Percentiles rank a stretch among this genome's conserved stretches.
These are phyloP conservation scores for Zelostemma sp. DNA, from an alignment of 1,140 invertebrate species.

Conservation along the genomic window DNA sequence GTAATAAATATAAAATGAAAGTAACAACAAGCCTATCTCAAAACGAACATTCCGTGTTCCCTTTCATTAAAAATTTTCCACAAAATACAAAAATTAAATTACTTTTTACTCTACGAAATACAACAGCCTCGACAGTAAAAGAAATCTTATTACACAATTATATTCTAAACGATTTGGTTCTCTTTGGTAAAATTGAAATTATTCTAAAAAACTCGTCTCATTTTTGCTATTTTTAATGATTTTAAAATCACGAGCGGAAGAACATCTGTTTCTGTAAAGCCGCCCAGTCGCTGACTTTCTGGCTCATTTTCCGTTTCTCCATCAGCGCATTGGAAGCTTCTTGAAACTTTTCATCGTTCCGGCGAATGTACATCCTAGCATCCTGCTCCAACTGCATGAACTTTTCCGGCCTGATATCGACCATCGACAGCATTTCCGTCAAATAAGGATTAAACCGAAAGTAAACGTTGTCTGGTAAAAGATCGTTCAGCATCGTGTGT, in stretches of 20 bases:
- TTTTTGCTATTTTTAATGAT: background rate
- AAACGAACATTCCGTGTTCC: no score
- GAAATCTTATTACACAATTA: no score
- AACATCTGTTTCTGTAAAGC: slow-evolving; percentile 56
- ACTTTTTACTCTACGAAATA: no score
- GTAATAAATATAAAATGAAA: no score
- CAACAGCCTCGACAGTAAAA: no score
- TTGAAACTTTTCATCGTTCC: slow-evolving; percentile 83
- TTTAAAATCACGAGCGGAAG: slow-evolving; percentile 7
- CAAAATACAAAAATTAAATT: no score
- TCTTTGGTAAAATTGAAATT: no score
- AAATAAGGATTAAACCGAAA: slow-evolving; percentile 93
- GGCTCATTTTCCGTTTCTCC: slow-evolving; percentile 60
- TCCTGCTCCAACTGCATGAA: slow-evolving; percentile 75
- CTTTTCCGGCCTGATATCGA: slow-evolving; percentile 83
- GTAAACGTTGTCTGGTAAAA: slow-evolving; percentile 84
- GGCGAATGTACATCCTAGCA: slow-evolving; percentile 80
- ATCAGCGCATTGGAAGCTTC: slow-evolving; percentile 70
- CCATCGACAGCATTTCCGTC: slow-evolving; percentile 84
- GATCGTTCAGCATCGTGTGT: slow-evolving; percentile 85
- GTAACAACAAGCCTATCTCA: no score
- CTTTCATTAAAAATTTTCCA: no score
- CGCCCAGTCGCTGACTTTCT: slow-evolving; percentile 70
- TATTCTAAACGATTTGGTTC: no score
- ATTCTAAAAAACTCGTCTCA: no score